Conservation (phyloP, 2,113 vertebrate species). For the Tapirus terrestris region DNA sequence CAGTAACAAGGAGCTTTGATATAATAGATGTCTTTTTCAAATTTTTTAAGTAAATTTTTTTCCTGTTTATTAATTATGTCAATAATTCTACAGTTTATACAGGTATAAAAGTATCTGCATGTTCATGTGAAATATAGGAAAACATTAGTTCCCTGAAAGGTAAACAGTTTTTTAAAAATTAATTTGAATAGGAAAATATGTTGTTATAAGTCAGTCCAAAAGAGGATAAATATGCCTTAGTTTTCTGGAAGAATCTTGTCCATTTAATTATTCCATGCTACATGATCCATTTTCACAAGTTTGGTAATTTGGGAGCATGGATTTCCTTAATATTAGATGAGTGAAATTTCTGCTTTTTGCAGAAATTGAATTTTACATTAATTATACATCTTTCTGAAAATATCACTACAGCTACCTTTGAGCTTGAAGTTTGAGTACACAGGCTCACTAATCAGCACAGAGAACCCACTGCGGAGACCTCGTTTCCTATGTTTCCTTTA, state of each 20-base stretch:
- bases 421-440: background rate
- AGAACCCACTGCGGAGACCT: background rate
- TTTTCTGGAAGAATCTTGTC: background rate
- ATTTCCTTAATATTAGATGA: constrained; percentile 23
- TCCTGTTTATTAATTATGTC: constrained; percentile 55
- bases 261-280: background rate
- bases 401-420: background rate
- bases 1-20: constrained; percentile 47
- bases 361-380: constrained; percentile 39
- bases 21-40: constrained; percentile 20
- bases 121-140: constrained; percentile 33
- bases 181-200: background rate
- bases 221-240: background rate
- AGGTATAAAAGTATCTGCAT: constrained; percentile 35
- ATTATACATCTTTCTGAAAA: background rate
- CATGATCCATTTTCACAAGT: constrained; percentile 24
- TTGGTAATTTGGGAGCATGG: background rate
- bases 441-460: background rate
- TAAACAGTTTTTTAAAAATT: constrained; percentile 18
- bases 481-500: background rate
- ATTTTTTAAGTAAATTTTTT: constrained; percentile 54
- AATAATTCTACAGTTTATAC: constrained; percentile 22
- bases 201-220: background rate
- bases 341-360: constrained; percentile 15
- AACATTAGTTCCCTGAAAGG: background rate